Evolutionary conservation across 2,888 invertebrate genomes (phyloP).

Genomic region (Tetramorium bicarinatum): DNA sequence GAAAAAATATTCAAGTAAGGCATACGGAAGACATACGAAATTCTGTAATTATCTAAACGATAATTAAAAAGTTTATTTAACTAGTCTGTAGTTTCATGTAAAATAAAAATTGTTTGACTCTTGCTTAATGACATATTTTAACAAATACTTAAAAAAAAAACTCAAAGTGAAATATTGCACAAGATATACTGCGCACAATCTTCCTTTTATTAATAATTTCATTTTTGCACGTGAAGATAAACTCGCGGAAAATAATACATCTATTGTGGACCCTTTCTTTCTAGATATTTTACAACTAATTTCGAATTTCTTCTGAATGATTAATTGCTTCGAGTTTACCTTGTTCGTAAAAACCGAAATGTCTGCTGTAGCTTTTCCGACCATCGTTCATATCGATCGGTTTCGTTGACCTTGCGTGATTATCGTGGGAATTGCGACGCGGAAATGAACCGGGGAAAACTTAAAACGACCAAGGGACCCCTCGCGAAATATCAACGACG

Average conservation of each 20-base stretch:
- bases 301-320: background rate
- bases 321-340: background rate
- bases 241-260: background rate
- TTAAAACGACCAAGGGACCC: background rate
- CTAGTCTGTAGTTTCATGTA: no score
- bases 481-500: slow-evolving; percentile 27
- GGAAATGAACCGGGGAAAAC: background rate
- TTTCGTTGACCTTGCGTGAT: background rate
- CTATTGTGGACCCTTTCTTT: background rate
- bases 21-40: background rate
- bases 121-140: background rate
- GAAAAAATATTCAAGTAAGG: background rate
- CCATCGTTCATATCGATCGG: slow-evolving; percentile 33
- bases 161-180: background rate
- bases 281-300: background rate
- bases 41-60: background rate
- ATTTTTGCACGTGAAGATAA: background rate
- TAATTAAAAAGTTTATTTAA: no score
- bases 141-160: background rate
- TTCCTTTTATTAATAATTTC: background rate
- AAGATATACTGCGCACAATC: background rate
- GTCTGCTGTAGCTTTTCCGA: background rate
- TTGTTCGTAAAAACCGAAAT: background rate
- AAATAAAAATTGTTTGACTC: no score
- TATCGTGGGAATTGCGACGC: slow-evolving; percentile 7